Conservation (phyloP, 1,140 invertebrate genomes). For the Diabrotica virgifera region DNA sequence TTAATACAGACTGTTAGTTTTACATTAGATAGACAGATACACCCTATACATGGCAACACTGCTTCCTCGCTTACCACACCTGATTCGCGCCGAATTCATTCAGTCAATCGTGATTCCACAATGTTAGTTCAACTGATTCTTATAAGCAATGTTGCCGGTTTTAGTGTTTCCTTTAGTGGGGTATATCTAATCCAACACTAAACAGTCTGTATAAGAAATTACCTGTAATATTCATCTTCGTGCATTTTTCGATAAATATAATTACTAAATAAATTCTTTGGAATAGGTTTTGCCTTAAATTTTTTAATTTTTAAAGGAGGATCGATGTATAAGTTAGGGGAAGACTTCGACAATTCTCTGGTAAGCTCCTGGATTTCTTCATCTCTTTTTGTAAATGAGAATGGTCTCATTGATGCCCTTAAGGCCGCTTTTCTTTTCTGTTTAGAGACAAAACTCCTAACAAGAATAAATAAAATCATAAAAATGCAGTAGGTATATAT, state of each 20-base stretch:
- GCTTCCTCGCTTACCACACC: no score
- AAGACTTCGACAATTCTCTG: slow-evolving; percentile 53
- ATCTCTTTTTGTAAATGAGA: slow-evolving; percentile 59
- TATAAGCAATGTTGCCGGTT: no score
- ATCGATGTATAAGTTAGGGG: slow-evolving; percentile 53
- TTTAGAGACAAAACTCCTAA: slow-evolving; percentile 54
- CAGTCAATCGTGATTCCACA: no score
- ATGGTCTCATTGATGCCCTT: slow-evolving; percentile 61
- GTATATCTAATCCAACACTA: no score
- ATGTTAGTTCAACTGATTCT: no score
- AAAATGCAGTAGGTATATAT: no score
- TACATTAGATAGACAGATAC: no score
- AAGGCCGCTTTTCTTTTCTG: slow-evolving; percentile 57
- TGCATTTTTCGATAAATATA: slow-evolving; percentile 67
- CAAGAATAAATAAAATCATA: slow-evolving; percentile 23
- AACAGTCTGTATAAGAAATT: no score
- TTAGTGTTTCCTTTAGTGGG: no score
- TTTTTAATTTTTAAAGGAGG: slow-evolving; percentile 48
- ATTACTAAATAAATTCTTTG: slow-evolving; percentile 66
- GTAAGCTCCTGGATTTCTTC: slow-evolving; percentile 49
- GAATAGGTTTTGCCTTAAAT: slow-evolving; percentile 65
- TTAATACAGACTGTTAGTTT: no score
- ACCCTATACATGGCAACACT: no score
- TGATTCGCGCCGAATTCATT: no score
- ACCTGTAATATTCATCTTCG: slow-evolving; percentile 70